phyloP scores from a whole-genome alignment of 2,797 vertebrate genomes.

The Pipistrellus pygmaeus region DNA sequence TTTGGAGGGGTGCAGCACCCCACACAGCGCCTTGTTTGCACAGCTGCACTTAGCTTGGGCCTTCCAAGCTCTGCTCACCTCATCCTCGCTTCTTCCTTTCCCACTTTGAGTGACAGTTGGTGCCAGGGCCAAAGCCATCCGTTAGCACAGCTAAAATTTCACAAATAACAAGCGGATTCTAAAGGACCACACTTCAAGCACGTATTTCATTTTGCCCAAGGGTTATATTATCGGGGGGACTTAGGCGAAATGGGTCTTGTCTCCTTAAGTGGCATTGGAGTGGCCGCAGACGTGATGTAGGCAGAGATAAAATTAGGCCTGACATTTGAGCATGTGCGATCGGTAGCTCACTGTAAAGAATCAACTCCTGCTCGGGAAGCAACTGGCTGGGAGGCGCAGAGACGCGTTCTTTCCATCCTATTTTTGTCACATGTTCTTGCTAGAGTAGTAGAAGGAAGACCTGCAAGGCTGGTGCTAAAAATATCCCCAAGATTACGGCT shows the following conservation, averaged over 20 bases:
- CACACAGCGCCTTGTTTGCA: fast-evolving
- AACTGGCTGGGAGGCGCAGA: neutral
- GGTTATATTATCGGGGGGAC: neutral
- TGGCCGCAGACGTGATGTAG: neutral
- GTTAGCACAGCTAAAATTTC: neutral
- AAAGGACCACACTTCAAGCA: neutral
- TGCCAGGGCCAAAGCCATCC: neutral
- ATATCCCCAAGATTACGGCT: neutral
- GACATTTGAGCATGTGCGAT: neutral
- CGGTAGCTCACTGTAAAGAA: slow-evolving; percentile 43
- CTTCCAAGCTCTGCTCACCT: too few species aligned
- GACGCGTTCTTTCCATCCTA: neutral
- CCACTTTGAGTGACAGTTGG: neutral
- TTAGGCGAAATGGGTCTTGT: neutral
- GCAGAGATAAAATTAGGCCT: neutral
- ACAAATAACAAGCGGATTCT: neutral
- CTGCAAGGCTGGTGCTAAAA: neutral
- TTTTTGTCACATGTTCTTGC: neutral
- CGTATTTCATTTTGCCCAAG: neutral
- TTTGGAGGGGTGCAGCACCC: neutral
- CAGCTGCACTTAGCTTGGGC: neutral
- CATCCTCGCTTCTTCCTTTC: neutral
- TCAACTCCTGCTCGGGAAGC: neutral
- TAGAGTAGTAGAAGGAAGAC: neutral
- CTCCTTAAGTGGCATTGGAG: neutral